Evolutionary conservation across 2,113 vertebrate genomes (phyloP).

Genomic region (Nerophis ophidion): DNA sequence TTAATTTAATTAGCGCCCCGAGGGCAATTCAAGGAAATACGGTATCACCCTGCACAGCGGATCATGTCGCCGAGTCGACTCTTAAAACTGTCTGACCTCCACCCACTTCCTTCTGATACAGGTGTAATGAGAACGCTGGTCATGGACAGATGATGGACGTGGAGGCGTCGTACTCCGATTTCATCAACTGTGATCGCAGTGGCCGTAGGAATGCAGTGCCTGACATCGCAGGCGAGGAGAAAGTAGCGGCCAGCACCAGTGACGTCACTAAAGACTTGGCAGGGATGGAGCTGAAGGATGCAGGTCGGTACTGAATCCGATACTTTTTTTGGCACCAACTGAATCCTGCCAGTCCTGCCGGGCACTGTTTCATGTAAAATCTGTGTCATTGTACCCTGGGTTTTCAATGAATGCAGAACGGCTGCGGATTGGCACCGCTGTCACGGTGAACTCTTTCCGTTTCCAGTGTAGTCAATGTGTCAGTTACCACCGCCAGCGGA

Average conservation of each 20-base stretch:
- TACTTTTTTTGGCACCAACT: neutral
- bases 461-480: no score
- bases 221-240: conserved; percentile 78
- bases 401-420: no score
- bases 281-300: conserved; percentile 70
- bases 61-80: no score
- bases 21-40: no score
- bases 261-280: conserved; percentile 83
- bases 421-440: no score
- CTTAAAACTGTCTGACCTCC: neutral
- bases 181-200: conserved; percentile 89
- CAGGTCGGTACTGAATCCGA: conserved; percentile 53
- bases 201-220: conserved; percentile 94
- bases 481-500: no score
- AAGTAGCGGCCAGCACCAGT: conserved; percentile 71
- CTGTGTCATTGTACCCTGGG: no score
- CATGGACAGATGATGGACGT: conserved; percentile 90
- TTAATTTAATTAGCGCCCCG: no score
- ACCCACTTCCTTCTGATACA: conserved; percentile 21
- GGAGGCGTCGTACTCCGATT: conserved; percentile 91
- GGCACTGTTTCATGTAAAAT: no score
- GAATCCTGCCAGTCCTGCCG: no score
- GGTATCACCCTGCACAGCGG: neutral
- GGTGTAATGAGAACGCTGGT: conserved; percentile 75
- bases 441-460: no score